Conservation (phyloP, 1,140 invertebrate species). For the Temnothorax curvispinosus region DNA sequence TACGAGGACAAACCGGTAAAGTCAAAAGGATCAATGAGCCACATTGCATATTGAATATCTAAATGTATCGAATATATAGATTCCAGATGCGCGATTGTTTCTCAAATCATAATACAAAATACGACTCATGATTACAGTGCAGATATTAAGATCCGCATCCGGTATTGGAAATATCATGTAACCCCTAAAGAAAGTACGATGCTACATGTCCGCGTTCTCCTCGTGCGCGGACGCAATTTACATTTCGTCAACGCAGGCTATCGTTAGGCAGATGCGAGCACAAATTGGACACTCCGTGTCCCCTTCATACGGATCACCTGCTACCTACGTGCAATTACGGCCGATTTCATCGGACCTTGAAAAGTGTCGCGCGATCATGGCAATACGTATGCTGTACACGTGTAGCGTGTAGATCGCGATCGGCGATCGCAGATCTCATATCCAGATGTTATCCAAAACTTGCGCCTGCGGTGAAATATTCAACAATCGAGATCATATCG, state of each 20-base stretch:
- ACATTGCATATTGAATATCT: neutral
- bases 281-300: slow-evolving; percentile 79
- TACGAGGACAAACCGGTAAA: neutral
- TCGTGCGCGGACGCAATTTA: slow-evolving; percentile 73
- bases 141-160: slow-evolving; percentile 32
- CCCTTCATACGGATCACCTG: slow-evolving; percentile 76
- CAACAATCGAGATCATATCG: slow-evolving; percentile 22
- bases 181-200: slow-evolving; percentile 25
- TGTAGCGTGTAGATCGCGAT: slow-evolving; percentile 50
- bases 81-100: neutral
- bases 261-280: slow-evolving; percentile 80
- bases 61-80: neutral
- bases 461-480: slow-evolving; percentile 42
- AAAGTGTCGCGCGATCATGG: slow-evolving; percentile 79
- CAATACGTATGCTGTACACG: slow-evolving; percentile 53
- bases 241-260: slow-evolving; percentile 82
- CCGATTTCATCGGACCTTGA: slow-evolving; percentile 79
- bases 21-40: neutral
- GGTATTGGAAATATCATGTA: slow-evolving; percentile 29
- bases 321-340: slow-evolving; percentile 79
- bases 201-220: slow-evolving; percentile 39
- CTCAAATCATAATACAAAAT: neutral
- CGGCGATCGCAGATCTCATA: slow-evolving; percentile 65
- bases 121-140: neutral
- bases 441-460: slow-evolving; percentile 37